Evolutionary conservation across 2,888 invertebrate genomes (phyloP).

Genomic region (Timema podura): DNA sequence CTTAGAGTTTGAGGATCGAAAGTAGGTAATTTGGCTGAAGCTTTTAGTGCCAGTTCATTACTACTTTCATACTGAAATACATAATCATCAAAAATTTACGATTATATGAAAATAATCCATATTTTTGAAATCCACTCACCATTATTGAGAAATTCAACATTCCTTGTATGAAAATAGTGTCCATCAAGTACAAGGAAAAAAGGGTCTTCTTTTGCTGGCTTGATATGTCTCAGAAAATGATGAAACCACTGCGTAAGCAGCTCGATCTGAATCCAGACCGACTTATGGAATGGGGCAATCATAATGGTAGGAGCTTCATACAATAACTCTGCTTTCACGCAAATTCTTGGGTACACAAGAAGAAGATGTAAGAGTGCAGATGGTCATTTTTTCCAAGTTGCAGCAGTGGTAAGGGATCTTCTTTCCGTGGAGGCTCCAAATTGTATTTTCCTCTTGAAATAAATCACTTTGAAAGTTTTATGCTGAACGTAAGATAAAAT

Average conservation of each 20-base stretch:
- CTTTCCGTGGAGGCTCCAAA: constrained; percentile 21
- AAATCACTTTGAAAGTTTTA: neutral
- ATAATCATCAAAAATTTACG: neutral
- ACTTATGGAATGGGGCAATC: constrained; percentile 35
- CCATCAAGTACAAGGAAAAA: constrained; percentile 33
- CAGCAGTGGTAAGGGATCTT: constrained; percentile 37
- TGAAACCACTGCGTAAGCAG: constrained; percentile 39
- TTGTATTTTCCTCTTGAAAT: neutral
- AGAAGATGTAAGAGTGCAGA: neutral
- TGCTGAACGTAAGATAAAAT: neutral
- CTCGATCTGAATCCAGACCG: constrained; percentile 39
- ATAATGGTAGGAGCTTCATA: constrained; percentile 37
- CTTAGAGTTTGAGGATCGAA: no score
- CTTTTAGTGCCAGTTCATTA: no score
- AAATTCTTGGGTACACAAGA: constrained; percentile 2
- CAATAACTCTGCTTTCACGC: constrained; percentile 23
- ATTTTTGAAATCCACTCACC: constrained; percentile 6
- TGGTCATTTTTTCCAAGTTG: no score
- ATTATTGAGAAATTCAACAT: constrained; percentile 10
- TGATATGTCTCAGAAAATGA: constrained; percentile 33
- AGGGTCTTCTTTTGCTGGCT: constrained; percentile 35
- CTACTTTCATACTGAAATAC: no score
- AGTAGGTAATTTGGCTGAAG: no score
- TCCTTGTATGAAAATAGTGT: constrained; percentile 29
- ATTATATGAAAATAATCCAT: neutral